Evolutionary conservation across 1,140 invertebrate species (phyloP), one percentile per base, ranked within the genome.

Genomic region (Harpegnathos saltator): DNA sequence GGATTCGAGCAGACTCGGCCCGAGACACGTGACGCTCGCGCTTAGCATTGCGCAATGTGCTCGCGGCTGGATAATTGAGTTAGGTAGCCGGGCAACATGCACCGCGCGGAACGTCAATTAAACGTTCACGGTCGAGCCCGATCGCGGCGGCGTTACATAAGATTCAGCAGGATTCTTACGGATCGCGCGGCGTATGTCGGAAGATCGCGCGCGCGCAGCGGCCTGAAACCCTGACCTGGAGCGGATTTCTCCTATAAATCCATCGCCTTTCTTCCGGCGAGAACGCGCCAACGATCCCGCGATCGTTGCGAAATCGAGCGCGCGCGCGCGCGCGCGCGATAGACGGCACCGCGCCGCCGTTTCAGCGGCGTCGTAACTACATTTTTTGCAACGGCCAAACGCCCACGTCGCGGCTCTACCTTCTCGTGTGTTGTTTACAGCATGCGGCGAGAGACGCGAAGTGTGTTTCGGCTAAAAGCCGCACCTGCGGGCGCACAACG

Each of bases 21-120:
- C 33, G 15, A 69, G 38, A 38, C 50, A 62, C 63, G 38, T 58
- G 26, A 71, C 52, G 61, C 19, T 19, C 24, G 24, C 44, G 15
- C 63, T 52, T 33, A 17, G 19, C 38, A 72, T 85, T 73, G 71
- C 48, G 29, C 29, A 87, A 87, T 33, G 29, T 54, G 56, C 26
- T 68, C 61, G 44, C 50, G 22, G 56, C n/a, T 38, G 52, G 17
- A 61, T 87, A 87, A 87, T 87, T 80, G 68, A 81, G 58, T 87
- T 63, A 65, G 56, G 44, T 38, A 38, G 19, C 59, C 19, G 11
- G 15, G 62, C 52, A 87, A 84, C 14, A 75, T 26, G 19, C 65
- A 58, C 17, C 15, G 29, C 15, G 29, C 44, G 61, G 75, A 62
- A 66, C 54, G 1, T 50, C 84, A 68, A 85, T 84, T 85, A 84